Evolutionary conservation across 2,113 vertebrate species (phyloP).

Genomic region (Tragelaphus imberbis): DNA sequence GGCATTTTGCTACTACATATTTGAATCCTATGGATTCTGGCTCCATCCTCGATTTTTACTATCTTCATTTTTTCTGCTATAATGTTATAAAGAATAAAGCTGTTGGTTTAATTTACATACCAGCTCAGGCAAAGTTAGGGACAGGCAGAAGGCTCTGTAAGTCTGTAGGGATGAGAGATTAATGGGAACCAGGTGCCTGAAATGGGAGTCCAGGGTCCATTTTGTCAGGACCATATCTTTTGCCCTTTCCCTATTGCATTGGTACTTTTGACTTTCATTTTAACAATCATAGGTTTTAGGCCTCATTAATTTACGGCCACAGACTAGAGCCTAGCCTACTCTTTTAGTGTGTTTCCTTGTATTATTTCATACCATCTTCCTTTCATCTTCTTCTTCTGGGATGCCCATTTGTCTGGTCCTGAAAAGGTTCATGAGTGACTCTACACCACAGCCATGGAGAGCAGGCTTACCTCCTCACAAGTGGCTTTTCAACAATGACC

Average conservation of each 20-base stretch:
- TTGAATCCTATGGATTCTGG: slow-evolving; percentile 25
- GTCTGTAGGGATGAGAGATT: slow-evolving; percentile 74
- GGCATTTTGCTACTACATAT: slow-evolving; percentile 44
- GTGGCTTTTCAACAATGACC: neutral
- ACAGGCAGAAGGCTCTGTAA: slow-evolving; percentile 71
- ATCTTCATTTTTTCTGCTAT: slow-evolving; percentile 72
- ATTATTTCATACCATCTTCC: neutral
- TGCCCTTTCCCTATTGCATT: slow-evolving; percentile 22
- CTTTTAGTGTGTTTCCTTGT: neutral
- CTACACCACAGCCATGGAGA: neutral
- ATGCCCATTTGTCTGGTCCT: neutral
- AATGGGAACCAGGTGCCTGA: slow-evolving; percentile 76
- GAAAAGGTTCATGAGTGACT: neutral
- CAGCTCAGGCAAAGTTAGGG: slow-evolving; percentile 66
- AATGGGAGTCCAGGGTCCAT: slow-evolving; percentile 73
- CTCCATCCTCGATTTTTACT: slow-evolving; percentile 51
- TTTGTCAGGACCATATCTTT: slow-evolving; percentile 47
- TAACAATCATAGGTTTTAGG: slow-evolving; percentile 31
- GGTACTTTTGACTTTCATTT: slow-evolving; percentile 46
- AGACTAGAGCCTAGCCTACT: neutral
- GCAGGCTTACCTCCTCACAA: neutral
- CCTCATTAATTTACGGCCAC: slow-evolving; percentile 8
- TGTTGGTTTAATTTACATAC: slow-evolving; percentile 85
- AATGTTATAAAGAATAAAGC: slow-evolving; percentile 89
- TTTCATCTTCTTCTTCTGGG: neutral